Evolutionary conservation across 2,113 vertebrate species (phyloP).

Genomic region (Pampusana beccarii): DNA sequence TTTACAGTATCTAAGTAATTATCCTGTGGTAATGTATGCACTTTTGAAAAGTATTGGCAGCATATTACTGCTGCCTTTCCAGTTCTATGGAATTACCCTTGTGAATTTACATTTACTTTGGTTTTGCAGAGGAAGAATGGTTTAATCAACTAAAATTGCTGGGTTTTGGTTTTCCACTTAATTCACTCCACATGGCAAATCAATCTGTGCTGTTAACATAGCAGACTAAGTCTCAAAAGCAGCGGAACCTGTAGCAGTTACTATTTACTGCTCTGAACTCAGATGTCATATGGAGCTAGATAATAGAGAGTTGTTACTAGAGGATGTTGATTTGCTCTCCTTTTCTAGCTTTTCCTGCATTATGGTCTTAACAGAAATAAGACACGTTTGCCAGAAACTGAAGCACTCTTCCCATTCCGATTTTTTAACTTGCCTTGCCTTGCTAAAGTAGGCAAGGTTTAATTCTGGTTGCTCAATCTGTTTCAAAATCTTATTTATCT

Average conservation of each 20-base stretch:
- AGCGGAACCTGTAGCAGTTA: not conserved
- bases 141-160: not conserved
- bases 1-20: not conserved
- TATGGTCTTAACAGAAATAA: not conserved
- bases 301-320: not conserved
- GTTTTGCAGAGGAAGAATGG: not conserved
- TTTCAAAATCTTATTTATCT: not conserved
- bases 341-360: not conserved
- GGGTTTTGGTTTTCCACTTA: not conserved
- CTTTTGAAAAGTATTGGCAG: not conserved
- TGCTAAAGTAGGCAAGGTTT: not conserved
- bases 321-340: not conserved
- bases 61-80: not conserved
- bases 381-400: not conserved
- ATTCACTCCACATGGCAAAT: constrained; percentile 2
- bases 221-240: not conserved
- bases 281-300: not conserved
- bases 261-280: not conserved
- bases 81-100: not conserved
- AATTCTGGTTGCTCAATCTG: not conserved
- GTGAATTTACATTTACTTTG: constrained; percentile 2
- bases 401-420: not conserved
- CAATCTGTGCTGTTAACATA: not conserved
- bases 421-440: not conserved
- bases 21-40: not conserved